phyloP scores from a whole-genome alignment of 2,888 invertebrate species.

The Tetragnatha montana region DNA sequence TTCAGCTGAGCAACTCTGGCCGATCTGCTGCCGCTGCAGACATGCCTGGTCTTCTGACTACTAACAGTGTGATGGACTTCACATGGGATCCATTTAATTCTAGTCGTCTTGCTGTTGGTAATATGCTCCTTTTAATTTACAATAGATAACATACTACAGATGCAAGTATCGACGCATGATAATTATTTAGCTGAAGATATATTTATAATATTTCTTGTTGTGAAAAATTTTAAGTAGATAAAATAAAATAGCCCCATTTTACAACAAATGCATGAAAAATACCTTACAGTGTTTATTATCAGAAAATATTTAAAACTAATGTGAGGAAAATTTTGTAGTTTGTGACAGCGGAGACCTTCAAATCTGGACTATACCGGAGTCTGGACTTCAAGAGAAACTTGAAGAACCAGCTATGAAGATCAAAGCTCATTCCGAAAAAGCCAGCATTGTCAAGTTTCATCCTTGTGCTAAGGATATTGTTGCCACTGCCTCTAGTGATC shows the following conservation, averaged over 20 bases:
- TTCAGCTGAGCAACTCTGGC: conserved; percentile 36
- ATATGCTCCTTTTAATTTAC: conserved; percentile 35
- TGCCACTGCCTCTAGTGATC: conserved; percentile 92
- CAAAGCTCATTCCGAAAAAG: conserved; percentile 89
- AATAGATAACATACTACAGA: too few relatives aligned
- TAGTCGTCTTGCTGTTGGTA: conserved; percentile 85
- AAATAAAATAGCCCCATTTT: background rate
- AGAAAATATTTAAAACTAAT: background rate
- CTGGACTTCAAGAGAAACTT: conserved; percentile 86
- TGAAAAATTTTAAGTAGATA: background rate
- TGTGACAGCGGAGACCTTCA: conserved; percentile 91
- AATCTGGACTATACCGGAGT: conserved; percentile 86
- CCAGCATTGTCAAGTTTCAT: conserved; percentile 92
- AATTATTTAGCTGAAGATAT: background rate
- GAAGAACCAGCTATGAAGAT: conserved; percentile 81
- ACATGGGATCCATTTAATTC: conserved; percentile 95
- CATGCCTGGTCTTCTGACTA: conserved; percentile 91
- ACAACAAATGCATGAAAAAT: background rate
- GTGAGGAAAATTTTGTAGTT: conserved; percentile 77
- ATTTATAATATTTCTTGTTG: background rate
- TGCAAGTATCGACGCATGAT: too few relatives aligned
- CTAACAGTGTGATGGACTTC: conserved; percentile 92
- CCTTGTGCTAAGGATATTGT: conserved; percentile 91
- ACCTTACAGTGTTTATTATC: background rate
- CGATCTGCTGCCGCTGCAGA: conserved; percentile 74